Conservation (phyloP, 92 coral and sea anemone genomes). For the Palythoa heliodiscus region DNA sequence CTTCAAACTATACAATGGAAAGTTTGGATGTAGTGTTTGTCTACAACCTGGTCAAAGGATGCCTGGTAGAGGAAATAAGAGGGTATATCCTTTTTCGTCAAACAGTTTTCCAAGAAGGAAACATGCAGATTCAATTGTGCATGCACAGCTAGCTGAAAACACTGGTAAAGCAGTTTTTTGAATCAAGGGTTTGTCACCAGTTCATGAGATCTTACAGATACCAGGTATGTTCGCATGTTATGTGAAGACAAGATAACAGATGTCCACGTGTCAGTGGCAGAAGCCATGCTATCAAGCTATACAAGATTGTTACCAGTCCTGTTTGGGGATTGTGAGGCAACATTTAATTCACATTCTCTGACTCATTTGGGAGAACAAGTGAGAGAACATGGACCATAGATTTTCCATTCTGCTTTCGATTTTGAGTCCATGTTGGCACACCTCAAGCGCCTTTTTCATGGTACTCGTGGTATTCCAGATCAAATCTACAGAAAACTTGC, state of each 20-base stretch:
- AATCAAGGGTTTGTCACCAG: constrained; percentile 57
- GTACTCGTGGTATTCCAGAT: constrained; percentile 72
- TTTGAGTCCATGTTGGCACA: constrained; percentile 79
- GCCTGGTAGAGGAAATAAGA: constrained; percentile 63
- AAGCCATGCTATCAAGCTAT: constrained; percentile 62
- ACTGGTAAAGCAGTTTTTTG: constrained; percentile 44
- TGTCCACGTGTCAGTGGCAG: constrained; percentile 60
- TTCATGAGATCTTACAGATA: constrained; percentile 53
- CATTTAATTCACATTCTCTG: constrained; percentile 63
- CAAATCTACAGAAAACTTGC: constrained; percentile 67
- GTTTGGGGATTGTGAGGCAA: constrained; percentile 52
- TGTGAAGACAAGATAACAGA: constrained; percentile 66
- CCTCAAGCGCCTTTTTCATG: constrained; percentile 71
- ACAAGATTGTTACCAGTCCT: constrained; percentile 65
- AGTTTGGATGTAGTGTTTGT: constrained; percentile 62
- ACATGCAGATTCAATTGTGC: constrained; percentile 56
- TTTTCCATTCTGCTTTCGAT: constrained; percentile 67
- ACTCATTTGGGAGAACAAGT: constrained; percentile 70
- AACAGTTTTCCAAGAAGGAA: constrained; percentile 44
- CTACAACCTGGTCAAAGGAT: constrained; percentile 65
- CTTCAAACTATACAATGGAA: constrained; percentile 60
- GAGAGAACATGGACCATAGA: constrained; percentile 66
- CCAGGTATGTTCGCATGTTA: constrained; percentile 61
- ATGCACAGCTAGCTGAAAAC: constrained; percentile 58
- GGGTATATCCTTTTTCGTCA: constrained; percentile 41